Evolutionary conservation across 2,888 invertebrate genomes (phyloP).

Genomic region (Lithophane ornitopus): DNA sequence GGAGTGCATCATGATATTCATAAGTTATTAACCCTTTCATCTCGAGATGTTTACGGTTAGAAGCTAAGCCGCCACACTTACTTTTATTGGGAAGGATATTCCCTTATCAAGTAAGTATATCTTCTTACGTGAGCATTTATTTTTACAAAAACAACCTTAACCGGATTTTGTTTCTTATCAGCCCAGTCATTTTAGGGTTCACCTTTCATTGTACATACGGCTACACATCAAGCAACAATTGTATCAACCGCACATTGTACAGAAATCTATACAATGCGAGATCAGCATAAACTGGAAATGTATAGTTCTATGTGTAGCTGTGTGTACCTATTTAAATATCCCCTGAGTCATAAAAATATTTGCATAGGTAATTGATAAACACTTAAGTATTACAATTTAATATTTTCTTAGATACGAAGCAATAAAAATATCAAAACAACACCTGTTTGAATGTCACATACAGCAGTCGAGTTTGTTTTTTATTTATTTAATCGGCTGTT

Average conservation of each 20-base stretch:
- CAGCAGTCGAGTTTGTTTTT: too few relatives aligned
- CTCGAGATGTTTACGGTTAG: not conserved
- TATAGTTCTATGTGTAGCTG: too few relatives aligned
- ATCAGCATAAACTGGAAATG: too few relatives aligned
- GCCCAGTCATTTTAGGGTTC: not conserved
- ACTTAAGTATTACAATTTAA: not conserved
- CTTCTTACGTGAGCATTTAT: slow-evolving; percentile 5
- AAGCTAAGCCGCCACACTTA: not conserved
- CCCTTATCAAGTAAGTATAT: not conserved
- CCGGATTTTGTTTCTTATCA: slow-evolving; percentile 18
- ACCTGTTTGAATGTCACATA: slow-evolving; percentile 12
- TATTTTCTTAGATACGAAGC: not conserved
- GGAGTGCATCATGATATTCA: not conserved
- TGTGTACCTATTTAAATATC: slow-evolving; percentile 2
- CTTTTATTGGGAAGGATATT: slow-evolving; percentile 14
- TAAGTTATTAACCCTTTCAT: not conserved
- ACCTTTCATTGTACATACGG: slow-evolving; percentile 4
- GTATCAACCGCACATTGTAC: too few relatives aligned
- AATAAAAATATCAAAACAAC: slow-evolving; percentile 1
- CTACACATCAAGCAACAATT: too few relatives aligned
- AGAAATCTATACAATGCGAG: too few relatives aligned
- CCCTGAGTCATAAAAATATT: slow-evolving; percentile 22
- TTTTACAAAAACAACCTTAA: not conserved
- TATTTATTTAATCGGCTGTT: too few relatives aligned
- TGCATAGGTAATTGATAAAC: slow-evolving; percentile 8